Evolutionary conservation across 2,113 vertebrate genomes (phyloP), one percentile per base, ranked within the genome.

Genomic region (Scophthalmus maximus): DNA sequence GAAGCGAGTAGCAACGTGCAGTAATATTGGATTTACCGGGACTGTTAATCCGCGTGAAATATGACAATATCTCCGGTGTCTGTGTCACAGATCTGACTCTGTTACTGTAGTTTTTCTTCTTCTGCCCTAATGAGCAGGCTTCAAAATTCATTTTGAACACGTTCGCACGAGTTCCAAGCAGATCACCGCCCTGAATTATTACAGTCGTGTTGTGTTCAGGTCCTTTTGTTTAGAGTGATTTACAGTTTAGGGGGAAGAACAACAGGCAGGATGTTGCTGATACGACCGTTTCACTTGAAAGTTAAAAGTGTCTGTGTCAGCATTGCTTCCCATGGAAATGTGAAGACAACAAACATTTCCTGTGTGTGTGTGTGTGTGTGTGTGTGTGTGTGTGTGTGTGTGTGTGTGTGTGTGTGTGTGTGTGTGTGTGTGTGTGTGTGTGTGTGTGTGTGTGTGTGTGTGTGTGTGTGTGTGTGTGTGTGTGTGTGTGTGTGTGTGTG

Each of bases 291-390:
- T 78, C 38, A 3, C 61, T 63, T 56, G 32, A 82, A 67, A 68
- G 65, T 49, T 34, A 20, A 82, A 87, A 83, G 73, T 84, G 67
- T 72, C 52, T 67, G 30, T 84, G 87, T 92, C 88, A 88, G 88
- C 86, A 83, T 57, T n/a, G 40, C 73, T 74, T 85, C 74, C 69
- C 65, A 57, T 30, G 68, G 83, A 80, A 88, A 81, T 73, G 60
- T 77, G 78, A 83, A 87, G 68, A 78, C 63, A 86, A 84, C 81
- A 92, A 90, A 91, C 87, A 89, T 93, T 91, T 90, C 88, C 85
- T 90, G 65, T 75, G 51, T 36, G 68, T 20, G 18, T 3, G 38
- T 30, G 23, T 67, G 11, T 47, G 25, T 20, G 66, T 32, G 29
- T 59, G 51, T 47, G 25, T 52, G 20, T 25, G 65, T 32, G 27